Evolutionary conservation across 2,797 vertebrate species (phyloP), one percentile per base, ranked within the genome.

Genomic region (Lepus townsendii): DNA sequence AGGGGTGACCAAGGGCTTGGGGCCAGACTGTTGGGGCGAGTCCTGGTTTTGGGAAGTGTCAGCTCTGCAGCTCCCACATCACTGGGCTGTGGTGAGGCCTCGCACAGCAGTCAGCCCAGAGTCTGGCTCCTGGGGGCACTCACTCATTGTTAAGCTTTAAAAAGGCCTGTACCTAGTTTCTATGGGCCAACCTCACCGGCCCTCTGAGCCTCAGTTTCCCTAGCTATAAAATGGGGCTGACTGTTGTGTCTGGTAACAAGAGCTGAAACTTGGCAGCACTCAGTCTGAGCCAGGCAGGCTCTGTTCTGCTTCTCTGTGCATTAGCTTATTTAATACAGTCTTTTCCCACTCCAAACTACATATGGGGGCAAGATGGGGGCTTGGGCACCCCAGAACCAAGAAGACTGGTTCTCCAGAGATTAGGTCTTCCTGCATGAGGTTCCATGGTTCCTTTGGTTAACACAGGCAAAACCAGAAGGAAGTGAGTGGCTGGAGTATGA

Each of bases 171-270:
- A 32, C 47, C 80, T 47, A 3, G 8, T 42, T 9, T 62, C 82
- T 71, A 2, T 65, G 86, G 72, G 54, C 32, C 19, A n/a, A 7
- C 77, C 42, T 35, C 26, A 60, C 35, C 6, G 6, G 38, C 26
- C n/a, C 72, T 90, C 20, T 2, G 60, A 69, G 26, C 68, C 19
- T 95, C 38, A 14, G 69, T 93, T 94, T 86, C 38, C 65, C 30
- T 38, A 30, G 47, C 52, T 90, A 4, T 80, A 62, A 88, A 75
- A 79, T 92, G 65, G 83, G 52, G 3, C 1, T 54, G 62, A 8
- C 57, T n/a, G 42, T 68, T 5, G 0, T 71, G 57, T 69, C 84
- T 83, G 57, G 30, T 65, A 26, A 35, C 47, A 75, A 50, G 14
- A 42, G 38, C 35, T 35, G 24, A 42, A 38, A 71, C 65, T 26